Evolutionary conservation across 2,797 vertebrate species (phyloP), one percentile per base, ranked within the genome.

Genomic region (Mormyrops boulengeri): DNA sequence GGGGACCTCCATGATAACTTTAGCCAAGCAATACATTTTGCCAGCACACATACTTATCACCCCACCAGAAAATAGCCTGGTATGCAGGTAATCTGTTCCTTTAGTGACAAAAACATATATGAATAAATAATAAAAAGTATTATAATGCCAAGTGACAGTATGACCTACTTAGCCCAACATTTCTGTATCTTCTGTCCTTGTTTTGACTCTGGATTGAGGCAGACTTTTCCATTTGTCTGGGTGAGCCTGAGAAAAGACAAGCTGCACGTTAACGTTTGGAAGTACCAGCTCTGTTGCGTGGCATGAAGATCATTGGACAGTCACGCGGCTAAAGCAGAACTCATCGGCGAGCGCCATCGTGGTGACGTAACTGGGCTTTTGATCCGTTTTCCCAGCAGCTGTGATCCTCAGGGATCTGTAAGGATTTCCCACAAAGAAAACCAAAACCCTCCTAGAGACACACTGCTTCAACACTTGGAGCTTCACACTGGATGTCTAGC

Each of bases 91-190:
- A 22, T 82, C 77, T 82, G 41, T 82, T 22, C 0, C 47, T 47
- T n/a, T 47, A 22, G 77, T 47, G 38, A 82, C 19, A 19, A 82
- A 82, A 47, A 44, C 6, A 22, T n/a, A 47, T 17, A 77, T 77
- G 60, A 66, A 66, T 30, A 11, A 30, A 69, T 77, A 41, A 77
- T 38, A 14, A 73, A 34, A 38, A 41, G 69, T 77, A 41, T 38
- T 73, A 17, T 73, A 73, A 80, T 52, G 19, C 8, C n/a, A 30
- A 50, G 49, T 30, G 44, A 9, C 84, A 19, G 44, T 17, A 26
- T 85, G 84, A 49, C 90, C 4, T 90, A 94, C 93, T 57, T 77
- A 14, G 84, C 66, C 93, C 93, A 94, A 38, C 93, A 93, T 38
- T 3, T 47, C 62, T 89, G 89, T 26, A 94, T 73, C 19, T 1